phyloP scores from a whole-genome alignment of 2,797 vertebrate species.

The Bovichtus diacanthus region DNA sequence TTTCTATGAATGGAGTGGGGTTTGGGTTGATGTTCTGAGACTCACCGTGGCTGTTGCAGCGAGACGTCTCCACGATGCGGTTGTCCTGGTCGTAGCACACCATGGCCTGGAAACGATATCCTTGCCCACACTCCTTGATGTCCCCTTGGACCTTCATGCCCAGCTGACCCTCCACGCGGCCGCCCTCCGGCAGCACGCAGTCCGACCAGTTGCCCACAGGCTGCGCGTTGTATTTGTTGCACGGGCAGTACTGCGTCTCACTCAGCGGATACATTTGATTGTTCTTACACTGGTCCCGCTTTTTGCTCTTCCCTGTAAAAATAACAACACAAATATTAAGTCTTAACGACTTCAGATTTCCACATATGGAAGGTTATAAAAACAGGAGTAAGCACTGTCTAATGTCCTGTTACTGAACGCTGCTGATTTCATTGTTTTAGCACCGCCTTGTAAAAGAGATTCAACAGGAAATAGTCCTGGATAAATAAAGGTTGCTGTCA shows the following conservation, averaged over 20 bases:
- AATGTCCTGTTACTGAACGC: too few species aligned
- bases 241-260: constrained; percentile 96
- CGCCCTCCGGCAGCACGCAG: constrained; percentile 92
- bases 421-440: too few species aligned
- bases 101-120: constrained; percentile 97
- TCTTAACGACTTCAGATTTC: too few species aligned
- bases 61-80: constrained; percentile 93
- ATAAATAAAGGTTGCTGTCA: too few species aligned
- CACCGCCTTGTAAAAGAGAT: too few species aligned
- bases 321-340: background rate
- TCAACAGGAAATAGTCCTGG: too few species aligned
- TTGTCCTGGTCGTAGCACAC: constrained; percentile 96
- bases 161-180: constrained; percentile 88
- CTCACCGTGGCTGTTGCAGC: constrained; percentile 97
- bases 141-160: constrained; percentile 94
- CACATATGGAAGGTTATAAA: too few species aligned
- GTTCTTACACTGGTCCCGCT: constrained; percentile 95
- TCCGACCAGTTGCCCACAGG: constrained; percentile 98
- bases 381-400: too few species aligned
- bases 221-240: constrained; percentile 96
- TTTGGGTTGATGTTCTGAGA: background rate
- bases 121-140: constrained; percentile 94
- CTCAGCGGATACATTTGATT: constrained; percentile 91
- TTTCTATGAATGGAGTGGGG: background rate
- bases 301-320: constrained; percentile 94